Percentiles rank a stretch among this genome's conserved stretches.
Conservation (phyloP, 1,140 invertebrate genomes). For the Macrobrachium nipponense region DNA sequence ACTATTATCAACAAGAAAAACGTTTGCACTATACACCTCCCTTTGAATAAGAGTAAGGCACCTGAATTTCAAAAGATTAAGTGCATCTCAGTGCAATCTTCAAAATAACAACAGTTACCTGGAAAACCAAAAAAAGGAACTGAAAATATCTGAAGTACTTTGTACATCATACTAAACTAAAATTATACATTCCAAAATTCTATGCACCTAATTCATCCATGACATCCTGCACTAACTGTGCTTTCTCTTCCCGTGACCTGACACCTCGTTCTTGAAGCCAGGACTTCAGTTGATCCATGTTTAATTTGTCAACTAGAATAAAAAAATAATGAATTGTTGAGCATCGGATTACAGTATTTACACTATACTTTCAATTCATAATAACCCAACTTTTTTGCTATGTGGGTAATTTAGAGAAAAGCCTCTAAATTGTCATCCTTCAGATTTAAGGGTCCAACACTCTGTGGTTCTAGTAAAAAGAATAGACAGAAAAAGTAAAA, state of each 20-base stretch:
- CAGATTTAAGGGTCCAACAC: too few species aligned
- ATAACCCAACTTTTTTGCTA: conserved; percentile 43
- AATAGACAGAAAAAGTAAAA: too few species aligned
- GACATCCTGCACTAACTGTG: conserved; percentile 69
- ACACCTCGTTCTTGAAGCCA: conserved; percentile 67
- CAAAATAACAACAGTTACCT: not conserved
- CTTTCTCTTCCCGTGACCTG: conserved; percentile 68
- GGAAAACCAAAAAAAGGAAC: too few species aligned
- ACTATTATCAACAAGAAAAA: too few species aligned
- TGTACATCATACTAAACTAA: not conserved
- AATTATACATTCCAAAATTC: not conserved
- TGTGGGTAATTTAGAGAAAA: too few species aligned
- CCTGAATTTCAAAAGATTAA: too few species aligned
- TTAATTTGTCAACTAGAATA: conserved; percentile 68
- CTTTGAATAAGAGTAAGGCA: too few species aligned
- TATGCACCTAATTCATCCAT: conserved; percentile 27
- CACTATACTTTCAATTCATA: not conserved
- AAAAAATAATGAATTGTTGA: not conserved
- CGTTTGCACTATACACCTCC: too few species aligned
- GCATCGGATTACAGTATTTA: not conserved
- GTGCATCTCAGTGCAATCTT: too few species aligned
- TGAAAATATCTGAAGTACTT: not conserved
- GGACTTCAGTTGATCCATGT: conserved; percentile 68
- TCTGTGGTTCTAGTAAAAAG: too few species aligned
- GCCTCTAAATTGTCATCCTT: too few species aligned